Conservation (phyloP, 2,888 invertebrate genomes). For the Eulithis prunata region DNA sequence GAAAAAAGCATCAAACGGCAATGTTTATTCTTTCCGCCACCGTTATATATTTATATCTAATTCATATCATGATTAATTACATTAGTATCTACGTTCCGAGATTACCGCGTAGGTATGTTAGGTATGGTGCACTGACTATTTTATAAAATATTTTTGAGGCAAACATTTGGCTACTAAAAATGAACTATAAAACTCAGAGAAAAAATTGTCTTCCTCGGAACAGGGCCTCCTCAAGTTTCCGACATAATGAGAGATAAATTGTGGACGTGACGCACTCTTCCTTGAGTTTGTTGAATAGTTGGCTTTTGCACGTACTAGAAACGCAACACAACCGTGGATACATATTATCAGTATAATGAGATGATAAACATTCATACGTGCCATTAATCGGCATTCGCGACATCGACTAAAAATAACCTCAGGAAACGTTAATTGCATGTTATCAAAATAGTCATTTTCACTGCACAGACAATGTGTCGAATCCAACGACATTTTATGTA, state of each 20-base stretch:
- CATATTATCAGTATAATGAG: not conserved
- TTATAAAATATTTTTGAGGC: not conserved
- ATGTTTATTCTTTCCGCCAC: too few relatives aligned
- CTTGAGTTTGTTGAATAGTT: constrained; percentile 3
- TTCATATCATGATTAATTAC: too few relatives aligned
- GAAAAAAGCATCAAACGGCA: too few relatives aligned
- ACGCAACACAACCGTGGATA: constrained; percentile 5
- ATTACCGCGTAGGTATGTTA: too few relatives aligned
- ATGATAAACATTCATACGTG: not conserved
- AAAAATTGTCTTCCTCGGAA: constrained; percentile 30
- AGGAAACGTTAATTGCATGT: too few relatives aligned
- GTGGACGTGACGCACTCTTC: constrained; percentile 33
- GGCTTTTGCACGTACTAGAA: not conserved
- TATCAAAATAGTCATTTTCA: too few relatives aligned
- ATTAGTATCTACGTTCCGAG: too few relatives aligned
- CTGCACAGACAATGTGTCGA: too few relatives aligned
- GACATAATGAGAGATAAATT: constrained; percentile 38
- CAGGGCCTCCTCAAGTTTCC: constrained; percentile 37
- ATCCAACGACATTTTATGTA: too few relatives aligned
- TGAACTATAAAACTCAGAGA: constrained; percentile 15
- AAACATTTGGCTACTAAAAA: constrained; percentile 3
- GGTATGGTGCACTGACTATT: too few relatives aligned
- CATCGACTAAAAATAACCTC: too few relatives aligned
- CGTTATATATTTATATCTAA: too few relatives aligned
- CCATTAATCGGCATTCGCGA: not conserved